phyloP scores from a whole-genome alignment of 2,888 invertebrate species.

The Synanthedon myopaeformis region DNA sequence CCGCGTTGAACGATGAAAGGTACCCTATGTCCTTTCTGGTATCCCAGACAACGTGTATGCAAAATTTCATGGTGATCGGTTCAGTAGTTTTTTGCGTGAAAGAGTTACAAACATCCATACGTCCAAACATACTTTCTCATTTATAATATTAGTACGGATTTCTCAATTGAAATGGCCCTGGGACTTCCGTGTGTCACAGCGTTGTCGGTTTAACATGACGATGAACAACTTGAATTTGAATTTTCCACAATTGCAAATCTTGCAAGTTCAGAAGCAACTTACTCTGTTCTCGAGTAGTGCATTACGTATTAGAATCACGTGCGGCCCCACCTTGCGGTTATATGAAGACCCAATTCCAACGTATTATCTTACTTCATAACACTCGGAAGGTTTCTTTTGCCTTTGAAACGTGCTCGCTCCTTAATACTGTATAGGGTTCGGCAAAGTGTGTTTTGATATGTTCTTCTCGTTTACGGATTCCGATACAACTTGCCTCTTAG shows the following conservation, averaged over 20 bases:
- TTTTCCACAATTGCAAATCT: background rate
- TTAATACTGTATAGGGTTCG: conserved; percentile 5
- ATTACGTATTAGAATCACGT: conserved; percentile 18
- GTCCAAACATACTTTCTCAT: too few relatives aligned
- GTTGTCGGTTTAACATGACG: too few relatives aligned
- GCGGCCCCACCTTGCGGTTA: conserved; percentile 20
- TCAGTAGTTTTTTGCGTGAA: too few relatives aligned
- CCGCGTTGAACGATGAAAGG: too few relatives aligned
- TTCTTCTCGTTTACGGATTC: background rate
- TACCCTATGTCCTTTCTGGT: too few relatives aligned
- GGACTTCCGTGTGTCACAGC: too few relatives aligned
- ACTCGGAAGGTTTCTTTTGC: conserved; percentile 16
- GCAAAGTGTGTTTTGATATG: background rate
- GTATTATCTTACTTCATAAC: conserved; percentile 36
- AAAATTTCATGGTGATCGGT: too few relatives aligned
- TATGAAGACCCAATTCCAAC: conserved; percentile 21
- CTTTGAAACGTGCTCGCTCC: conserved; percentile 13
- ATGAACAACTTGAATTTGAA: background rate
- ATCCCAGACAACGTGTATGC: too few relatives aligned
- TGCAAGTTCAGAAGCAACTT: background rate
- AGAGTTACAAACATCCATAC: too few relatives aligned
- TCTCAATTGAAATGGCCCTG: too few relatives aligned
- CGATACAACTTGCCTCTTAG: background rate
- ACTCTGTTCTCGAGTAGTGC: background rate
- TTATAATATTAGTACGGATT: too few relatives aligned